Base-by-base conservation (phyloP, 2,113 vertebrate genomes). In the Dicaeum eximium region DNA sequence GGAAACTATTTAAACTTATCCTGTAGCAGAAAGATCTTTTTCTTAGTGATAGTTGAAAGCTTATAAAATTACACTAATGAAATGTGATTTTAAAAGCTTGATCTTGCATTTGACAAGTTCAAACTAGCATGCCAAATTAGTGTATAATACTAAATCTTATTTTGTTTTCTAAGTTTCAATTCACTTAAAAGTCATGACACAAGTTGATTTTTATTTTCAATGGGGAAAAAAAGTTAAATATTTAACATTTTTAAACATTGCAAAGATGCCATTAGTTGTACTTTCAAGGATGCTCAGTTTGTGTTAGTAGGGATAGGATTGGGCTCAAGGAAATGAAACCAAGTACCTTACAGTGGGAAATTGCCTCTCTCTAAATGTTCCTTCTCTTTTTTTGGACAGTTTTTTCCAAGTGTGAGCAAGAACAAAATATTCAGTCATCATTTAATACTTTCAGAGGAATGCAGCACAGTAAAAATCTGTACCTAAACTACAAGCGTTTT, bases 281-380 rank as follows among this genome's bases (percentile, higher is more conserved):
- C 45, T 88, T 81, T 88, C 67, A 92, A 64, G 90, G 78, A n/a
- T 73, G 78, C 92, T 93, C 42, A 80, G 44, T 90, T 94, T 91
- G 45, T 90, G 69, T 86, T 86, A 86, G 72, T 22, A 82, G 38
- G 48, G 60, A 78, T 62, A 67, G 51, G 35, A 91, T 38, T 66
- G 58, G 45, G 13, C 71, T 94, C 65, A 90, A 70, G 66, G 42
- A 93, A 94, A 88, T 62, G n/a, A 90, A 86, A 86, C 42, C 33
- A 74, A 88, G 51, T 38, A 53, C 35, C 19, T 83, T 93, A 38
- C 18, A 66, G 38, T 80, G 75, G 94, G 64, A 92, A 94, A 93
- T 90, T 54, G 23, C 40, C 12, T 22, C 30, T 86, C 74, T 92
- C 53, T 92, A 50, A 80, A 42, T 31, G 50, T 35, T 86, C 15